Base-by-base conservation (phyloP, 2,113 vertebrate species). In the Trinectes maculatus region DNA sequence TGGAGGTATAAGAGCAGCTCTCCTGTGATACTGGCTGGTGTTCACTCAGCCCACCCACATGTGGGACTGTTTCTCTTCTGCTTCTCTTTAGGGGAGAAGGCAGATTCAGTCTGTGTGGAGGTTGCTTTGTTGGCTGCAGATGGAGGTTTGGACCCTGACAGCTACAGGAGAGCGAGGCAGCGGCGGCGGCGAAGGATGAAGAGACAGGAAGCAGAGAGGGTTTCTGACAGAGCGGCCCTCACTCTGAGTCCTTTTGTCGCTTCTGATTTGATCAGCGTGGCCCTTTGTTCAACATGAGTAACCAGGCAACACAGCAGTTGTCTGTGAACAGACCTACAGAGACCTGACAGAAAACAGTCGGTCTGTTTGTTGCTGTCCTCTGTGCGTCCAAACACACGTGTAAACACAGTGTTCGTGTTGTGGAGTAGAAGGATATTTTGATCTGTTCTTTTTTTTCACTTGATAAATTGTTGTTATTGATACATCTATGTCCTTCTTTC, bases 241-340 rank as follows among this genome's bases (percentile, higher is more conserved):
- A 7, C 56, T 53, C 48, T 62, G 59, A 15, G n/a, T 72, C 47
- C 54, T 58, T n/a, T 62, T 64, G 47, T 79, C 69, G 55, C 31
- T 59, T 67, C n/a, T 77, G 78, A 89, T 89, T 68, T 74, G 73
- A 84, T 89, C 82, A 83, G 65, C 18, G 1, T 75, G n/a, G 79
- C 71, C 65, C 70, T 88, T 84, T 79, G 82, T 74, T 36, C 67
- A 67, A 75, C 83, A 63, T 68, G 67, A 72, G 89, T 89, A 82
- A 79, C 84, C 76, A 87, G 83, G 87, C 83, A 91, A 90, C 85
- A 54, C 42, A 34, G 51, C 60, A 63, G 62, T 85, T 67, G 60
- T 47, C 57, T 79, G 64, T 53, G 74, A 77, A 84, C 79, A 82
- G 53, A 62, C 74, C 76, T 40, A n/a, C n/a, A n/a, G n/a, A n/a